Percentiles rank a stretch among this genome's conserved stretches.
Evolutionary conservation across 2,113 vertebrate species (phyloP).

Genomic region (Pachyramphus minor): DNA sequence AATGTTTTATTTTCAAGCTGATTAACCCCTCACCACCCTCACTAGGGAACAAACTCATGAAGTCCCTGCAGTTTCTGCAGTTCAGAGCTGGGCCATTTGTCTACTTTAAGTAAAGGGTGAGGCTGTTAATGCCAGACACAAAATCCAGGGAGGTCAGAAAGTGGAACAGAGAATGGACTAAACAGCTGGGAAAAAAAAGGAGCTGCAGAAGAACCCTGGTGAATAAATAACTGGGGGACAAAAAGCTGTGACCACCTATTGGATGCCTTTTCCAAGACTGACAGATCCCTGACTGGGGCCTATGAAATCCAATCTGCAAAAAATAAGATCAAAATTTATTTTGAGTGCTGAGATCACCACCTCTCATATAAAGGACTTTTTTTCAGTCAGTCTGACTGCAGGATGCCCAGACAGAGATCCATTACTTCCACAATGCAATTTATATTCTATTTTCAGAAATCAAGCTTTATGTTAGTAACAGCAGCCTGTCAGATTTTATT

Average conservation of each 20-base stretch:
- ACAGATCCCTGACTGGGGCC: conserved; percentile 4
- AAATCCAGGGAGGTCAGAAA: not conserved
- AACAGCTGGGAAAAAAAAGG: not conserved
- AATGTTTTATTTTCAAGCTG: not conserved
- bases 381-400: conserved; percentile 41
- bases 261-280: conserved; percentile 2
- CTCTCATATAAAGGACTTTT: conserved; percentile 46
- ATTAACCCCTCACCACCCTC: not conserved
- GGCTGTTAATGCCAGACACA: not conserved
- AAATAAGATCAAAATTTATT: conserved; percentile 49
- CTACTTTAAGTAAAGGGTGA: not conserved
- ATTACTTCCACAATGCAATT: conserved; percentile 50
- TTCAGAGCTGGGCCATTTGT: not conserved
- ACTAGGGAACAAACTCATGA: not conserved
- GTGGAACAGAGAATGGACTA: not conserved
- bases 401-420: conserved; percentile 50
- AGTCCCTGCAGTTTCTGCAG: not conserved
- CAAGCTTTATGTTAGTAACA: conserved; percentile 12
- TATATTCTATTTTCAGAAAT: conserved; percentile 54
- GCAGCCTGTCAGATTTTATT: conserved; percentile 8
- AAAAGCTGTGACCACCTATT: not conserved
- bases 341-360: conserved; percentile 53
- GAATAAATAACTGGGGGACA: not conserved
- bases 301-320: conserved; percentile 27
- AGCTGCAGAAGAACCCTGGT: not conserved